These are phyloP conservation scores for Gulo gulo DNA, from an alignment of 2,113 vertebrate genomes.

Conservation along the genomic window DNA sequence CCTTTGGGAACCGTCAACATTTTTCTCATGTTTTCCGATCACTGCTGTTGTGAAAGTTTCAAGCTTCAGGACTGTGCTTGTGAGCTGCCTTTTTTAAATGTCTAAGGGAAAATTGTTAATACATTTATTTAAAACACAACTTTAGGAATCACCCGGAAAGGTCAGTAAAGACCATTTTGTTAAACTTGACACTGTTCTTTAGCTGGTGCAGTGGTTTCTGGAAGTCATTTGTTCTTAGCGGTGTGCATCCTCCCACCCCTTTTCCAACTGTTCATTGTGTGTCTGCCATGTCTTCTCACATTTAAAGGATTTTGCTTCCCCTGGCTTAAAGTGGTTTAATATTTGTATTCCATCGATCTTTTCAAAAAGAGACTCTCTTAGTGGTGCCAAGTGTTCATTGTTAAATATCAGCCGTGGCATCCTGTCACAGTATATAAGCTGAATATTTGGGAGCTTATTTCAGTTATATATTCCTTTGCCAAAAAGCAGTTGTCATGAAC, in stretches of 20 bases:
- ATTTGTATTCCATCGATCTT: neutral
- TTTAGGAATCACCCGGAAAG: neutral
- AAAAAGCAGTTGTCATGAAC: neutral
- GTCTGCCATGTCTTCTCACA: neutral
- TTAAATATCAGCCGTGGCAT: neutral
- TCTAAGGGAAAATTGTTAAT: neutral
- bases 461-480: neutral
- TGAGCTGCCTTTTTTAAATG: neutral
- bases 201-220: neutral
- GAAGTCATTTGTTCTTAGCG: neutral
- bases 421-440: neutral
- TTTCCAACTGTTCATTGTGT: neutral
- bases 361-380: neutral
- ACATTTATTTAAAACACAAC: neutral
- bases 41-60: neutral
- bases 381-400: neutral
- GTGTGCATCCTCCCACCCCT: fast-evolving
- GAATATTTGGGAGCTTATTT: neutral
- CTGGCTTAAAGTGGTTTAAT: neutral
- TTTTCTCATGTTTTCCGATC: neutral
- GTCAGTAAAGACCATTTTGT: neutral
- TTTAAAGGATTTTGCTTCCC: neutral
- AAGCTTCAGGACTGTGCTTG: neutral
- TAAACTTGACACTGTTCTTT: neutral
- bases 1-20: neutral